Evolutionary conservation across 92 coral and sea anemone genomes (phyloP), one percentile per base, ranked within the genome.

Genomic region (Diadumene lineata): DNA sequence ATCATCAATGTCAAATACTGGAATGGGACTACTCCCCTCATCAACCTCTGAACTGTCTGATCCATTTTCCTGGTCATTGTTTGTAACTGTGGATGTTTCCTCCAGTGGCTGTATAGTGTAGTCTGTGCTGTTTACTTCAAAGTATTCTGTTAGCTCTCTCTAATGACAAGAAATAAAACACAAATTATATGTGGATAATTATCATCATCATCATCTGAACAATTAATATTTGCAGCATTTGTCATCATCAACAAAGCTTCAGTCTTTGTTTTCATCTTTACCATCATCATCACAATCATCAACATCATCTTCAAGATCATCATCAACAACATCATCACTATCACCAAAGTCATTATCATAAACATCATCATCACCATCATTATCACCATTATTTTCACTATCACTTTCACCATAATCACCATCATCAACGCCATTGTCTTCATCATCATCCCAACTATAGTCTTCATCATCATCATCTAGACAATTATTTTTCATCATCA

Each of bases 111-210:
- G 88, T 26, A 88, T 71, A 11, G 66, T 69, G 53, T 78, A 89
- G 25, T 85, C 88, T 0, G 93, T 78, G 50, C 77, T 79, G 48
- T 81, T 68, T 33, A 44, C 67, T 64, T 85, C 97, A 66, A 91
- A 91, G 81, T 75, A 91, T 34, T 68, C 78, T 50, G 69, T 66
- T 23, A 91, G 68, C 34, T 70, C 34, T 56, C 58, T 73, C 97
- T 91, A 88, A 75, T 63, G 72, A 10, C 7, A 21, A 48, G 1
- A 69, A 53, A 66, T 9, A 46, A 31, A 19, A 62, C 1, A 22
- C 34, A 19, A 0, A 33, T 34, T 66, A 1, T 27, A 30, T 4
- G 31, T 2, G 1, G 16, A 64, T 64, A 30, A 58, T 22, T 16
- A 53, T 16, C 25, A 53, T 53, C 25, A 22, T 53, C 8, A 8